Evolutionary conservation across 2,113 vertebrate genomes (phyloP), one percentile per base, ranked within the genome.

Genomic region (Hippocampus guttulatus): DNA sequence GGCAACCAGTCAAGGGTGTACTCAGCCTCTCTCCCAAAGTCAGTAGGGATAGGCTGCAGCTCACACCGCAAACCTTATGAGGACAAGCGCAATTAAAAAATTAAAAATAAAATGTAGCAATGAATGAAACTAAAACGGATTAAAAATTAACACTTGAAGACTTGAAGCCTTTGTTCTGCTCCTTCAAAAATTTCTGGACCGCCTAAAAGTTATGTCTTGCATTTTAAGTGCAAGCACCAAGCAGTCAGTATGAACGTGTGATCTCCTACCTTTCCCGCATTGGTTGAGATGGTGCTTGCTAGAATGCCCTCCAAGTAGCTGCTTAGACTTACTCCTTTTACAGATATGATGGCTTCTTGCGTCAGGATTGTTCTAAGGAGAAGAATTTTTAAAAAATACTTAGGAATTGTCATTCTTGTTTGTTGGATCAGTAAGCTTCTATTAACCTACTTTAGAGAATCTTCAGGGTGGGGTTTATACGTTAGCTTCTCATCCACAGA

Each of bases 251-350:
- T 15, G 21, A 23, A 23, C 6, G 21, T 69, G 15, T 57, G 0
- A 45, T 40, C 1, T 88, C 93, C 88, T 78, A 98, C 97, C 86
- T 99, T 99, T 77, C 91, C 96, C 23, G 97, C 97, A 52, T 98
- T 99, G 21, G 93, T 85, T 40, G 96, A 97, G 66, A 99, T 98
- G 0, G 93, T 95, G 71, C 82, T 97, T 14, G 94, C 97, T 95
- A 99, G 95, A 25, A 99, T 90, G 20, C 96, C 95, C 84, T 99
- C 97, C 27, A 99, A 85, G 76, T 98, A 98, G 78, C 97, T 99
- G 87, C 97, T 96, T 25, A 99, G 93, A 84, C 96, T 99, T 80
- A 99, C 93, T 1, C 97, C 97, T 86, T 98, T 98, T 51, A 99
- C 97, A 25, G 94, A 93, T 84, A 99, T 99, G 70, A 97, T 95